phyloP scores from a whole-genome alignment of 37 sponge, comb jelly and placozoan species.

The Crambe crambe region DNA sequence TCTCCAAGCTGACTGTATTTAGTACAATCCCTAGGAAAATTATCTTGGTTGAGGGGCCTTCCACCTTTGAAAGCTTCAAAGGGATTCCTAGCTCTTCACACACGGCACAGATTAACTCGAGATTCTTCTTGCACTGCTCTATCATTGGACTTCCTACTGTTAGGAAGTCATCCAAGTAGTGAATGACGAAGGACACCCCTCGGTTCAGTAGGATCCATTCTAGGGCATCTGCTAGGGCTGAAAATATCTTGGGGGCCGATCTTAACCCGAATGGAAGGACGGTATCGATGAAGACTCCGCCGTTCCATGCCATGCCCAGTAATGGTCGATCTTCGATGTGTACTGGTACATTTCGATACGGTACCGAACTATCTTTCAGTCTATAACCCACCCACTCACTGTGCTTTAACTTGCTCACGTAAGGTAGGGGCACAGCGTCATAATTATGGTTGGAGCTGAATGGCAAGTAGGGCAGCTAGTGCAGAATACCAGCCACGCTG shows the following conservation, averaged over 20 bases:
- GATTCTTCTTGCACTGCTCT: not conserved
- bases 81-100: too few species aligned
- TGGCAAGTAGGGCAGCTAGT: too few species aligned
- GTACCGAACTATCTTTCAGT: too few species aligned
- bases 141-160: not conserved
- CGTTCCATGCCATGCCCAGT: not conserved
- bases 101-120: not conserved
- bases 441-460: too few species aligned
- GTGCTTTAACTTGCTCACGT: too few species aligned
- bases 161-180: constrained; percentile 33
- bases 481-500: too few species aligned
- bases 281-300: not conserved
- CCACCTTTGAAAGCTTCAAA: too few species aligned
- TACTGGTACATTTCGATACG: not conserved
- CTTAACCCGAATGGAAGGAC: not conserved
- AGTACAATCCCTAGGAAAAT: too few species aligned
- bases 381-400: too few species aligned
- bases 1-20: too few species aligned
- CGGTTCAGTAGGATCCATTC: not conserved
- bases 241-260: not conserved
- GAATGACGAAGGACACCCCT: not conserved
- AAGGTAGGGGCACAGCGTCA: too few species aligned
- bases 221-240: not conserved
- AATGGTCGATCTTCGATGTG: not conserved
- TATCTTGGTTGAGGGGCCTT: too few species aligned